Evolutionary conservation across 2,888 invertebrate genomes (phyloP), one percentile per base, ranked within the genome.

Genomic region (Apodemia duryi): DNA sequence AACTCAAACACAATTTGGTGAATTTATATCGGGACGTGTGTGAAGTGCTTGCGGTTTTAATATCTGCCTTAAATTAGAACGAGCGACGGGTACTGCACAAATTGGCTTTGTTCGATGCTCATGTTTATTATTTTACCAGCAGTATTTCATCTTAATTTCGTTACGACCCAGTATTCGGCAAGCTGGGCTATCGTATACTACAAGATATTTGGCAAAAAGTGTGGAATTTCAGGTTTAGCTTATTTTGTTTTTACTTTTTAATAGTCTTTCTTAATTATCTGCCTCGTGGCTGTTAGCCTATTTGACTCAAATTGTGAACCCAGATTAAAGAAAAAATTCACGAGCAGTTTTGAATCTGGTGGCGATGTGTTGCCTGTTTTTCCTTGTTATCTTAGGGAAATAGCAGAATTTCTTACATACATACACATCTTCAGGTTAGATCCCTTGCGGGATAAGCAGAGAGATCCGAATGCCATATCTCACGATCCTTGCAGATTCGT

Each of bases 61-160:
- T 85, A 83, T 84, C 81, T 74, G 82, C 77, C 80, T 79, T 85
- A 82, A 85, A 85, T 85, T 83, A 84, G 80, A 76, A 72, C 73
- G 75, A 73, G 75, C 74, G 29, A 54, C 54, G 74, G 64, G 68
- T 68, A 66, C 66, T 66, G 69, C 69, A 66, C 70, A 71, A 71
- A 72, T 72, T 72, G 71, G 72, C 71, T 72, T 70, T 72, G 73
- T 72, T 74, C 75, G 68, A 74, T 73, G 71, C 70, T 68, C 68
- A 67, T 69, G 68, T 69, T 69, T 71, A 69, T 69, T 69, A 70
- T 71, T 71, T 71, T 70, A 68, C 69, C 65, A 67, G 70, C 71
- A 66, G 65, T 69, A 70, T 67, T 67, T 72, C 68, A 67, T 67
- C 64, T 72, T 72, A 69, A 70, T 69, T 66, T 67, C 64, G 66